A percentile compares a stretch with the other conserved stretches of the same genome.
Conservation (phyloP, 1,140 invertebrate genomes). For the Drosophila paulistorum region DNA sequence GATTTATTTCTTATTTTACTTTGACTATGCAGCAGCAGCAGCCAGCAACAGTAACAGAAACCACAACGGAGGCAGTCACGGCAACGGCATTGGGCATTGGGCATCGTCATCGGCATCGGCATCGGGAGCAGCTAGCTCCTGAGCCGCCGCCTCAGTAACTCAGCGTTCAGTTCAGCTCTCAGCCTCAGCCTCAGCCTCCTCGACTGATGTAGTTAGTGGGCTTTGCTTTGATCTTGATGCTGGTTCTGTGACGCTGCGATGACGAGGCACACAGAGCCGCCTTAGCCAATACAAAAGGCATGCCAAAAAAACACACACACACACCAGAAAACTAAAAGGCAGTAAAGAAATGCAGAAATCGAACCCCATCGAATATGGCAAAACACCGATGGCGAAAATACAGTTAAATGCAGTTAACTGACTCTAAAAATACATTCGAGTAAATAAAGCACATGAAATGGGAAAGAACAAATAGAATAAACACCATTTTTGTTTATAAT, state of each 20-base stretch:
- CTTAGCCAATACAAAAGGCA: constrained; percentile 65
- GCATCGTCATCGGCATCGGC: constrained; percentile 10
- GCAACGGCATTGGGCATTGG: constrained; percentile 44
- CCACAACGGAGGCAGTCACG: constrained; percentile 74
- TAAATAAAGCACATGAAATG: background rate
- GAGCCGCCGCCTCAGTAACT: constrained; percentile 11
- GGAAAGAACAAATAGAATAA: background rate
- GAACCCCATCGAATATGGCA: constrained; percentile 14
- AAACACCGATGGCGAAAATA: constrained; percentile 8
- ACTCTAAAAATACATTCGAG: too few species aligned
- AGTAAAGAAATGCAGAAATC: constrained; percentile 46
- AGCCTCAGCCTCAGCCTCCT: constrained; percentile 15
- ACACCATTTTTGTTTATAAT: background rate
- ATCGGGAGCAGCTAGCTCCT: constrained; percentile 22
- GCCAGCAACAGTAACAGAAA: constrained; percentile 46
- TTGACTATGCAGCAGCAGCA: constrained; percentile 65
- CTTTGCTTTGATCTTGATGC: constrained; percentile 80
- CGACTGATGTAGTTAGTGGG: constrained; percentile 73
- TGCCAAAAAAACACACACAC: constrained; percentile 32
- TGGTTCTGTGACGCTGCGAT: constrained; percentile 71
- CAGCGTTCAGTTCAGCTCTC: constrained; percentile 14
- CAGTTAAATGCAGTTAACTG: constrained; percentile 11
- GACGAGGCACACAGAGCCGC: constrained; percentile 61
- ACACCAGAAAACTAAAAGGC: constrained; percentile 28
- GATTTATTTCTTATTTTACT: constrained; percentile 82